These are phyloP conservation scores for Ylistrum balloti DNA, from an alignment of 1,140 invertebrate genomes.

Conservation along the genomic window DNA sequence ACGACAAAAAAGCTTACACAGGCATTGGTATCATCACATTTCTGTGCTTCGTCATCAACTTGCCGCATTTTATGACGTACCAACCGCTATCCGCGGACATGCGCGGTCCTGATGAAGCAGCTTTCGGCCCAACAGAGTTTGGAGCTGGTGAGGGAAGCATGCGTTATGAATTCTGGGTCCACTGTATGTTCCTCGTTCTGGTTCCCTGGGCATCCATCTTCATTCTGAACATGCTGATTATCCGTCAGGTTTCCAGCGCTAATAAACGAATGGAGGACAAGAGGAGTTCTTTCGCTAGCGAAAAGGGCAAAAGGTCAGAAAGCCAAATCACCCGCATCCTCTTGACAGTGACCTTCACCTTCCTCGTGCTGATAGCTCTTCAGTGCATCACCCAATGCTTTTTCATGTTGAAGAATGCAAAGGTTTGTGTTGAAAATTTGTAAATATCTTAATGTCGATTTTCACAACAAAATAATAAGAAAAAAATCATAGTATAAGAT, in stretches of 20 bases:
- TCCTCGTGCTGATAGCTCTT: conserved; percentile 72
- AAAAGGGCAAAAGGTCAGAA: conserved; percentile 69
- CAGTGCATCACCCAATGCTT: conserved; percentile 77
- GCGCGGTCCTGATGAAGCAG: conserved; percentile 45
- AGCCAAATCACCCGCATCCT: conserved; percentile 74
- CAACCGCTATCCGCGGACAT: conserved; percentile 55
- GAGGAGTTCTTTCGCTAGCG: conserved; percentile 63
- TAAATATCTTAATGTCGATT: no score
- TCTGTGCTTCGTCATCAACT: conserved; percentile 68
- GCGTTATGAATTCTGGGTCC: conserved; percentile 77
- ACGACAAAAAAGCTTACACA: conserved; percentile 62
- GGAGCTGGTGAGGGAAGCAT: conserved; percentile 64
- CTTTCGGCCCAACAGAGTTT: conserved; percentile 65
- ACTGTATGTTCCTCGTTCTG: conserved; percentile 75
- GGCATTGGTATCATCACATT: conserved; percentile 69
- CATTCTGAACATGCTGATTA: conserved; percentile 69
- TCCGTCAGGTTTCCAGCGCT: conserved; percentile 60
- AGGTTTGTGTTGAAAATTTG: no score
- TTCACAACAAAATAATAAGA: no score
- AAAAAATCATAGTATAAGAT: no score
- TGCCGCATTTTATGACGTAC: conserved; percentile 73
- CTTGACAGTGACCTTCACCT: conserved; percentile 74
- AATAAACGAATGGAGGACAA: conserved; percentile 67
- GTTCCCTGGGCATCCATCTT: conserved; percentile 74
- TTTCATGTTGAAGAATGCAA: conserved; percentile 70